Percentiles rank a stretch among this genome's conserved stretches.
Evolutionary conservation across 2,888 invertebrate genomes (phyloP).

Genomic region (Yponomeuta evonymella): DNA sequence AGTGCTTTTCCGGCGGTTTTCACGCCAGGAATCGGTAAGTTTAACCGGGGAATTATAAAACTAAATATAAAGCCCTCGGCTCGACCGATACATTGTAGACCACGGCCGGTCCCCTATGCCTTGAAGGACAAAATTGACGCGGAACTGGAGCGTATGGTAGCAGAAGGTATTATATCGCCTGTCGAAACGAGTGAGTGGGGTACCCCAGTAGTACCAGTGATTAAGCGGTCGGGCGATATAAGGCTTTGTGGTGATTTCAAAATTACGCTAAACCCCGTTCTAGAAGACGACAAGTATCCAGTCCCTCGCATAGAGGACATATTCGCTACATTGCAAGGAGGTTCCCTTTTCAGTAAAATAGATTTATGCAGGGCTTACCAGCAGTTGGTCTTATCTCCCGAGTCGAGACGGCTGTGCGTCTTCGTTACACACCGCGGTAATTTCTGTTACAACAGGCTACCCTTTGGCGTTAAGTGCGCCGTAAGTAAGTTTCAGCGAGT

Average conservation of each 20-base stretch:
- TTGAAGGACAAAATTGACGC: not conserved
- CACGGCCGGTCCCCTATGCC: not conserved
- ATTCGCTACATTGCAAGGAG: no score
- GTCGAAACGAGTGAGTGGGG: conserved; percentile 7
- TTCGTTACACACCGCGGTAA: no score
- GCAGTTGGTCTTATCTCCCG: no score
- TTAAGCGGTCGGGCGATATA: conserved; percentile 5
- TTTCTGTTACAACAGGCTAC: no score
- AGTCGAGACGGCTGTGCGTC: no score
- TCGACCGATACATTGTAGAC: not conserved
- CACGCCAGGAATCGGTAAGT: not conserved
- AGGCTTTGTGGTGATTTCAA: no score
- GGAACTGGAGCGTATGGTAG: not conserved
- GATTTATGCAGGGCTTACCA: no score
- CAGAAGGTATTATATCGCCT: not conserved
- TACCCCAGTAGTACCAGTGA: conserved; percentile 6
- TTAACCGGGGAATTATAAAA: not conserved
- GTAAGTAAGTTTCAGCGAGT: no score
- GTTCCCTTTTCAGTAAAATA: no score
- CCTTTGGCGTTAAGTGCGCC: no score
- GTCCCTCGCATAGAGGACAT: conserved; percentile 6
- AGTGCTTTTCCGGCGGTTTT: not conserved
- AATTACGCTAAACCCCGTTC: conserved; percentile 6
- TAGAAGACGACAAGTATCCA: conserved; percentile 11
- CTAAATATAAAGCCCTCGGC: not conserved